Evolutionary conservation across 2,888 invertebrate species (phyloP), one percentile per base, ranked within the genome.

Genomic region (Dinocampus coccinellae): DNA sequence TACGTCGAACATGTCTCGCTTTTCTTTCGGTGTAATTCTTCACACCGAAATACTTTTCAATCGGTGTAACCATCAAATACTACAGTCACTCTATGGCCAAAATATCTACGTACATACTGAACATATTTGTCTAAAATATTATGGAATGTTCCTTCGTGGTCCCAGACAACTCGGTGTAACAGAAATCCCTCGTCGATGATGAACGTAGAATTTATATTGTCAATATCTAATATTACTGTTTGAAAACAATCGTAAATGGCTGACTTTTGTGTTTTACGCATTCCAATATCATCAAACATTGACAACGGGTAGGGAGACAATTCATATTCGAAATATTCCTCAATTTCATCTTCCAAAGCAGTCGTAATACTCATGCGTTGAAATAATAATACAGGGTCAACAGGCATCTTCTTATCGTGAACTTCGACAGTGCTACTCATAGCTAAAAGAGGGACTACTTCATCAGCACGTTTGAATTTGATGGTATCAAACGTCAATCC

Each of bases 91-190:
- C 10, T 34, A 4, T 29, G 34, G 7, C 34, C 34, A 34, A 34
- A 60, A 60, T 60, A 34, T 34, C 34, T 36, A 6, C 16, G 60
- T 60, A 60, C 33, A 60, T 81, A 83, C 4, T 80, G 76, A 52
- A 80, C 61, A 67, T 80, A 81, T 74, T 75, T 81, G 70, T 78
- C 64, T 53, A 78, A 75, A 72, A 82, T 73, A 69, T 72, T 39
- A 57, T 47, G 63, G 64, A 78, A 80, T 63, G 71, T 80, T 73
- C 80, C 80, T 34, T 80, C 78, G 78, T 72, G 77, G 64, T 74
- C 74, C 82, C 83, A 84, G 68, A 83, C 80, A 64, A 84, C 82
- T 57, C 77, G 81, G 77, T 84, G 84, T 52, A 82, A 74, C 73
- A 83, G 77, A 77, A 77, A 80, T 76, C 80, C 80, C 58, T 81